A percentile compares a stretch with the other conserved stretches of the same genome.
phyloP scores from a whole-genome alignment of 2,888 invertebrate species.

The Xestia ashworthii region DNA sequence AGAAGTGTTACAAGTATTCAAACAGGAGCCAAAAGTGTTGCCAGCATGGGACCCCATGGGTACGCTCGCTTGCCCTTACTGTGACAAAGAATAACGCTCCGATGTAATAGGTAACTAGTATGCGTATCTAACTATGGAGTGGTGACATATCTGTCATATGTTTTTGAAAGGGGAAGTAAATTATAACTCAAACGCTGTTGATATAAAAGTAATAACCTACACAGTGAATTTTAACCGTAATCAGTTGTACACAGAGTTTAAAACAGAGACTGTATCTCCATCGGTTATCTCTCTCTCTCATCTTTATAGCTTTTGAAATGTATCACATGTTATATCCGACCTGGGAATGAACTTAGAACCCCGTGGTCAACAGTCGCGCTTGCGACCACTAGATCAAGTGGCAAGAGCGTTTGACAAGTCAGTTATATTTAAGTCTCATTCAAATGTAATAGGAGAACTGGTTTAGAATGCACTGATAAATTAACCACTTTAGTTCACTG shows the following conservation, averaged over 20 bases:
- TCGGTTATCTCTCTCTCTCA: background rate
- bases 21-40: conserved; percentile 94
- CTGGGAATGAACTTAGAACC: background rate
- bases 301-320: background rate
- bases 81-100: conserved; percentile 73
- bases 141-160: conserved; percentile 26
- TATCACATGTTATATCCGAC: background rate
- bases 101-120: conserved; percentile 11
- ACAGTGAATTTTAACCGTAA: background rate
- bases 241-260: background rate
- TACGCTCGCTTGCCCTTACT: conserved; percentile 92
- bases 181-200: background rate
- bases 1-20: conserved; percentile 94
- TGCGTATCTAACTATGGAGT: background rate
- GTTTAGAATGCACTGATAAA: background rate
- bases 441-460: background rate
- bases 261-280: background rate
- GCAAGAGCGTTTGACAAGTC: background rate
- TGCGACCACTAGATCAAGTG: background rate
- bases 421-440: background rate
- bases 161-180: background rate
- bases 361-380: background rate
- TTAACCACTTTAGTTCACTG: no score
- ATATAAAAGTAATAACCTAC: background rate
- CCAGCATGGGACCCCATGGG: conserved; percentile 99